Base-by-base conservation (phyloP, 1,140 invertebrate species). In the Halotydeus destructor region DNA sequence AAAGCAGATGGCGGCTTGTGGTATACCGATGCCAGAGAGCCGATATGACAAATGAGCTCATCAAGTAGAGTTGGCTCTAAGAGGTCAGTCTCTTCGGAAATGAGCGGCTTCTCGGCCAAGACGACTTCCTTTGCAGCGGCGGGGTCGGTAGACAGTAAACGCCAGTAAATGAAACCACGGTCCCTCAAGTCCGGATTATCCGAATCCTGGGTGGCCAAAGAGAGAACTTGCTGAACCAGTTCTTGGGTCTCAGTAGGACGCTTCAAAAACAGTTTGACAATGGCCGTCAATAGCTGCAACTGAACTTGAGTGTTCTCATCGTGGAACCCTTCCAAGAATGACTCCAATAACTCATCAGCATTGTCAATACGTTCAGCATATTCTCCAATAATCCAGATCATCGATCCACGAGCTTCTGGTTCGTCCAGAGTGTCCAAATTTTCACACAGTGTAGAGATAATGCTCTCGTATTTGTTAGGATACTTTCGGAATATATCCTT, bases 361-460 rank as follows among this genome's bases (percentile, higher is more conserved):
- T 99, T 99, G 60, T 99, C 94, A 53, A 99, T 99, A 50, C 94
- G 71, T 56, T 99, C 94, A 0, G 94, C 94, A 62, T 99, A 99
- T 59, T 89, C 81, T 49, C 91, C 94, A 60, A 99, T 96, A 49
- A 99, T 99, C 94, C 94, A 99, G 49, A 99, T 97, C 94, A 99
- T 99, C 0, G 88, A 96, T 9, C 91, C 94, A 53, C 93, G 69
- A 0, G 94, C 94, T 63, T 99, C 94, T 0, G 94, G 93, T 57
- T 99, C 94, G 63, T 99, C 94, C 35, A 99, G 58, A 0, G 94
- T 97, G 55, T 99, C 94, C 41, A 99, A 64, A 65, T 99, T 98
- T 63, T 99, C 94, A 63, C 94, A 99, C 0, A 99, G 64, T 0
- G 93, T 98, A 36, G 89, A 94, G 56, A 99, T 99, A 56, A 99